phyloP scores from a whole-genome alignment of 2,113 vertebrate species.

The Emydocephalus ijimae region DNA sequence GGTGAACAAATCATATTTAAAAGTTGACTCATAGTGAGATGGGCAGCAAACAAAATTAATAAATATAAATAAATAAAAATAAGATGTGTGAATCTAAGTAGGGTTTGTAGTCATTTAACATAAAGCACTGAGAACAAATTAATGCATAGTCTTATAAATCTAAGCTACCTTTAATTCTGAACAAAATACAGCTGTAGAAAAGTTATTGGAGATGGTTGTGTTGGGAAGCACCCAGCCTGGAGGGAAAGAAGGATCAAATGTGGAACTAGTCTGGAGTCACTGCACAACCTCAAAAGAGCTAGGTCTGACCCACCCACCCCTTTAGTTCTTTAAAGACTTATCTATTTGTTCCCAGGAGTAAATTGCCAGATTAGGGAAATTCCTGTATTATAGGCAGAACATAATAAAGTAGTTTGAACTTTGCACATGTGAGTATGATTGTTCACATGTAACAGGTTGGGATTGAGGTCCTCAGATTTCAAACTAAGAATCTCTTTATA shows the following conservation, averaged over 20 bases:
- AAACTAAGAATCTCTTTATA: background rate
- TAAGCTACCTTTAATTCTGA: background rate
- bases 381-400: background rate
- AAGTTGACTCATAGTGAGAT: background rate
- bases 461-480: background rate
- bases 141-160: background rate
- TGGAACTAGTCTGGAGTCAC: background rate
- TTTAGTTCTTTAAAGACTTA: background rate
- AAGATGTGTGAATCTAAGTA: background rate
- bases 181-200: background rate
- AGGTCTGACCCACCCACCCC: background rate
- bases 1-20: background rate
- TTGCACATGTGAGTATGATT: background rate
- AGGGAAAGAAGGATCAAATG: background rate
- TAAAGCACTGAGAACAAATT: background rate
- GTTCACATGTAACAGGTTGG: background rate
- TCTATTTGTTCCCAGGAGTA: background rate
- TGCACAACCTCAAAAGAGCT: background rate
- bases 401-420: background rate
- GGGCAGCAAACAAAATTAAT: background rate
- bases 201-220: background rate
- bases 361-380: background rate
- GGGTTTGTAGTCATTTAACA: background rate
- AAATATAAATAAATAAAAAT: background rate
- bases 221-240: background rate